Evolutionary conservation across 1,140 invertebrate genomes (phyloP).

Genomic region (Elysia chlorotica): DNA sequence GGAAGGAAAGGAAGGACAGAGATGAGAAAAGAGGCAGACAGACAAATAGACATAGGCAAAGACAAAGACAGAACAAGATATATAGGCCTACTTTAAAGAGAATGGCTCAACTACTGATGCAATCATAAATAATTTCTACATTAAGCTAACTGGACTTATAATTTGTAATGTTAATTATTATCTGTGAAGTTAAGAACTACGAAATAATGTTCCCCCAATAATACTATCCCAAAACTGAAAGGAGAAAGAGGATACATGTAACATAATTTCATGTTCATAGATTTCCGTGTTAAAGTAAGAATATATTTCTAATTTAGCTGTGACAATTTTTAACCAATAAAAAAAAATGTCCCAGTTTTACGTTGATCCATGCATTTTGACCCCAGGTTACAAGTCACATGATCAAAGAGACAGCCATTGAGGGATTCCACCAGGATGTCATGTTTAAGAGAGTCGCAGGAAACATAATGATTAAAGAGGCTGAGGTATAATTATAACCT

Average conservation of each 20-base stretch:
- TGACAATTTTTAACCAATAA: not conserved
- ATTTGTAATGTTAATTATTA: too few relatives aligned
- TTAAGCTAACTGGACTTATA: too few relatives aligned
- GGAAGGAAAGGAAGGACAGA: too few relatives aligned
- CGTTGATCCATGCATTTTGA: not conserved
- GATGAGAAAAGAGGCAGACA: too few relatives aligned
- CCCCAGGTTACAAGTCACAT: conserved; percentile 30
- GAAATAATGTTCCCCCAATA: too few relatives aligned
- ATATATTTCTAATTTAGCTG: not conserved
- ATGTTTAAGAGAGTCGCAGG: conserved; percentile 28
- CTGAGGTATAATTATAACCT: too few relatives aligned
- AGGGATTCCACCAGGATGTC: conserved; percentile 25
- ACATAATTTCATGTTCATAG: not conserved
- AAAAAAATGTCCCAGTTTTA: not conserved
- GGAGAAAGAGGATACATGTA: not conserved
- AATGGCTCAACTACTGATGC: too few relatives aligned
- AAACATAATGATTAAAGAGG: conserved; percentile 28
- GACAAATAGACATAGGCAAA: too few relatives aligned
- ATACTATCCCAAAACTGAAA: not conserved
- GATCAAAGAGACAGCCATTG: conserved; percentile 27
- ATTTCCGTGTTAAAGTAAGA: not conserved
- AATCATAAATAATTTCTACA: too few relatives aligned
- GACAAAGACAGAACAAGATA: too few relatives aligned
- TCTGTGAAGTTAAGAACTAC: too few relatives aligned
- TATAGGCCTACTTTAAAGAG: too few relatives aligned